phyloP scores from a whole-genome alignment of 1,140 invertebrate species.

The Penaeus chinensis region DNA sequence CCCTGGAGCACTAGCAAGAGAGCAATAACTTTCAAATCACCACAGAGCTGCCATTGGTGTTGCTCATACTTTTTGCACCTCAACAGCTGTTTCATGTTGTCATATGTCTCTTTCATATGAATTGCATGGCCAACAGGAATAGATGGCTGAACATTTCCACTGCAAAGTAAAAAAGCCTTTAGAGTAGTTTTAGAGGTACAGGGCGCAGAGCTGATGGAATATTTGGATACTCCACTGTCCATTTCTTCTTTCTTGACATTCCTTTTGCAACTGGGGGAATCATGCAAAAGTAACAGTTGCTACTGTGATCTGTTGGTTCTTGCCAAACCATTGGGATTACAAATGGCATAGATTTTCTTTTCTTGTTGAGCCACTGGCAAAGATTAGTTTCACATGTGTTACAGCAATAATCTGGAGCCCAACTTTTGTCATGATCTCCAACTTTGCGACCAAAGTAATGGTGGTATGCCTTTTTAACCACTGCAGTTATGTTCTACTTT shows the following conservation, averaged over 20 bases:
- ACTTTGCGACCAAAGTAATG: slow-evolving; percentile 18
- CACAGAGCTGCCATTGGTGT: no score
- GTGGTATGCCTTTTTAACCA: no score
- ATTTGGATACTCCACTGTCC: no score
- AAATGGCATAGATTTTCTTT: slow-evolving; percentile 33
- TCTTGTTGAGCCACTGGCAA: slow-evolving; percentile 11
- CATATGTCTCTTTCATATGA: no score
- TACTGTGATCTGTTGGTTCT: slow-evolving; percentile 38
- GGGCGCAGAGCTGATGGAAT: background rate
- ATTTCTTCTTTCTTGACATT: no score
- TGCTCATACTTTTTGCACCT: no score
- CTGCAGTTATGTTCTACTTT: slow-evolving; percentile 26
- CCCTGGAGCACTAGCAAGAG: background rate
- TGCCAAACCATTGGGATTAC: background rate
- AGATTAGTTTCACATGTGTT: slow-evolving; percentile 23
- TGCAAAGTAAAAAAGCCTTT: slow-evolving; percentile 5
- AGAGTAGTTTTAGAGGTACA: background rate
- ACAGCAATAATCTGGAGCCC: no score
- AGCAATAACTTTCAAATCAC: background rate
- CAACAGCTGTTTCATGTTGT: slow-evolving; percentile 22
- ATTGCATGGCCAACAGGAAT: slow-evolving; percentile 1
- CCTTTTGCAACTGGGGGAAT: no score
- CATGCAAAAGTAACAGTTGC: no score
- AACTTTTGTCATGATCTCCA: slow-evolving; percentile 30
- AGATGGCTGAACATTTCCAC: background rate